Base-by-base conservation (phyloP, 1,140 invertebrate species). In the Conus ventricosus region DNA sequence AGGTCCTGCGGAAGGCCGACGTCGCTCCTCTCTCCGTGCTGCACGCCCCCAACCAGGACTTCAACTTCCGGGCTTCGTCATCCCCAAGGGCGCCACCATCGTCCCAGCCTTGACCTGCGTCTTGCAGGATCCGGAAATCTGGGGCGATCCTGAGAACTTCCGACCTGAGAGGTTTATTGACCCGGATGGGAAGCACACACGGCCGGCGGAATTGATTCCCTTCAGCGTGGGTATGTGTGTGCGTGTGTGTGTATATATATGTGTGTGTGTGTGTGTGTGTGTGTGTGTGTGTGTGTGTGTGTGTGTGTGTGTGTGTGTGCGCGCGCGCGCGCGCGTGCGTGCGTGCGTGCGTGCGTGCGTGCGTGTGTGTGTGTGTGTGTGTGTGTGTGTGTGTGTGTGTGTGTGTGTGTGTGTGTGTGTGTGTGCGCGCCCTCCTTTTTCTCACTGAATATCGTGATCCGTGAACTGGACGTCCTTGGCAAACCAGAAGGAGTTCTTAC, bases 91-190 rank as follows among this genome's bases (percentile, higher is more conserved):
- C 17, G 90, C 93, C 1, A 85, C 91, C 15, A 86, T 95, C 13
- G 78, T 95, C 10, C 92, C 93, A 20, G 94, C 94, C 85, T 71
- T 94, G 57, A 91, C 93, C 83, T 92, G 90, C 25, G 91, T 93
- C n/a, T 88, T 93, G 17, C 91, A 91, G 51, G 95, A 96, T 90
- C 90, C 92, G 2, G 80, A 91, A 53, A 10, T 92, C 2, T 97
- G 97, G 97, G 95, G 95, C 3, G 96, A 97, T 93, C 97, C 97
- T 0, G 95, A 97, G 76, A 95, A 95, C 53, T 97, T 97, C 91
- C 95, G 96, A 1, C 97, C 97, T 0, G 96, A 97, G 90, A 94
- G 97, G 85, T 96, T 95, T 91, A 86, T 96, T 13, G 92, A 92
- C 78, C 89, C 85, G 3, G 63, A 91, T 63, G 90, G 88, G 23